Conservation (phyloP, 2,797 vertebrate genomes). For the Sphenodon punctatus region DNA sequence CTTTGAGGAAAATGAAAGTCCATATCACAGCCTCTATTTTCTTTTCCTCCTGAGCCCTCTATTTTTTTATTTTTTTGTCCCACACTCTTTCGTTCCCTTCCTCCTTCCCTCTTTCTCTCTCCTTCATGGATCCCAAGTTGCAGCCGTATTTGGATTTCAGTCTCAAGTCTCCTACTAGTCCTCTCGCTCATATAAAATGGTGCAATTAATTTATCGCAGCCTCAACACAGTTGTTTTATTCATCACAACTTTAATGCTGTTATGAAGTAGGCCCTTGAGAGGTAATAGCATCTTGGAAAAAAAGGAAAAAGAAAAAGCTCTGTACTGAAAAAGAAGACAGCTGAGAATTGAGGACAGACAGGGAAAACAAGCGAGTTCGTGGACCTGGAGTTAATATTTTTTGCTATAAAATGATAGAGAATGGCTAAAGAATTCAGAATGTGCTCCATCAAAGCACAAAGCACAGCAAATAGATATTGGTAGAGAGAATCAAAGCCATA, state of each 20-base stretch:
- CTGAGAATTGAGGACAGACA: conserved; percentile 37
- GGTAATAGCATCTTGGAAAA: conserved; percentile 69
- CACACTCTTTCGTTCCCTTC: conserved; percentile 26
- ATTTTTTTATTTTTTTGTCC: not conserved
- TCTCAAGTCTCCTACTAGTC: conserved; percentile 40
- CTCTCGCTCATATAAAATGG: conserved; percentile 58
- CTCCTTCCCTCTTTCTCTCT: not conserved
- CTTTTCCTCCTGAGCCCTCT: not conserved
- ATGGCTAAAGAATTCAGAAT: not conserved
- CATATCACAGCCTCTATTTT: too few species aligned
- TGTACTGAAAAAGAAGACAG: conserved; percentile 62
- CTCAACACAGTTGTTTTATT: conserved; percentile 73
- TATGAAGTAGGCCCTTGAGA: conserved; percentile 61
- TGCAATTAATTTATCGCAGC: conserved; percentile 70
- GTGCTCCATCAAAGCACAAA: conserved; percentile 1
- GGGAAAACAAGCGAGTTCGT: not conserved
- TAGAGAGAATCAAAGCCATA: not conserved
- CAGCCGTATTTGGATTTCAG: conserved; percentile 47
- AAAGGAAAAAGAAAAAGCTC: too few species aligned
- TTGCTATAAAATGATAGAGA: conserved; percentile 18
- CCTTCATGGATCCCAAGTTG: conserved; percentile 10
- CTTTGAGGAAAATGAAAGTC: too few species aligned
- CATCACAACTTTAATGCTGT: conserved; percentile 57
- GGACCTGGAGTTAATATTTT: conserved; percentile 55
- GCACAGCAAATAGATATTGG: not conserved